Evolutionary conservation across 2,113 vertebrate genomes (phyloP).

Genomic region (Phainopepla nitens): DNA sequence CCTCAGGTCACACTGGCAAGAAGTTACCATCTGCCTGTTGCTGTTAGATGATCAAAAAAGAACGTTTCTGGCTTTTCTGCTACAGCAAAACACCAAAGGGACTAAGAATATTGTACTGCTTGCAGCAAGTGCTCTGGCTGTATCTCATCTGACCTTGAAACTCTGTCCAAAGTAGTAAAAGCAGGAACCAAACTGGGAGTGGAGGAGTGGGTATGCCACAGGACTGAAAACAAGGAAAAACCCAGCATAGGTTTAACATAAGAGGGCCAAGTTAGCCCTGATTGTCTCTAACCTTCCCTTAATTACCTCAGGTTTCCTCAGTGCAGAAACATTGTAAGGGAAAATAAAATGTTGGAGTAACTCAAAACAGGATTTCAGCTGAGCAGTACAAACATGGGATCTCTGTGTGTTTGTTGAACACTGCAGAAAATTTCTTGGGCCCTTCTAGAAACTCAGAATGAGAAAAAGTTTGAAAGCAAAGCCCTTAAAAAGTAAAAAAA

Average conservation of each 20-base stretch:
- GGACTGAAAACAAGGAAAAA: background rate
- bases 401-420: background rate
- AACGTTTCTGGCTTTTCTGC: background rate
- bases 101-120: background rate
- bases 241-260: background rate
- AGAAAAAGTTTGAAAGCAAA: background rate
- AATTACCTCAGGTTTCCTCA: background rate
- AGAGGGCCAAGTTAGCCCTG: background rate
- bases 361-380: background rate
- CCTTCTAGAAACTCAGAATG: background rate
- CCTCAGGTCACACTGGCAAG: constrained; percentile 20
- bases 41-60: constrained; percentile 32
- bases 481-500: background rate
- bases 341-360: background rate
- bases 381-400: background rate
- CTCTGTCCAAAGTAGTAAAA: background rate
- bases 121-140: background rate
- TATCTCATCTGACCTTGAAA: constrained; percentile 45
- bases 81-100: background rate
- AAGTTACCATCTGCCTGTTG: constrained; percentile 24
- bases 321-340: background rate
- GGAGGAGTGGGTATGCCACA: background rate
- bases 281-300: background rate
- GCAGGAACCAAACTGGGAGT: background rate
- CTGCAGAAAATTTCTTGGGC: background rate